Conservation (phyloP, 92 coral and sea anemone species). For the Muricea muricata region DNA sequence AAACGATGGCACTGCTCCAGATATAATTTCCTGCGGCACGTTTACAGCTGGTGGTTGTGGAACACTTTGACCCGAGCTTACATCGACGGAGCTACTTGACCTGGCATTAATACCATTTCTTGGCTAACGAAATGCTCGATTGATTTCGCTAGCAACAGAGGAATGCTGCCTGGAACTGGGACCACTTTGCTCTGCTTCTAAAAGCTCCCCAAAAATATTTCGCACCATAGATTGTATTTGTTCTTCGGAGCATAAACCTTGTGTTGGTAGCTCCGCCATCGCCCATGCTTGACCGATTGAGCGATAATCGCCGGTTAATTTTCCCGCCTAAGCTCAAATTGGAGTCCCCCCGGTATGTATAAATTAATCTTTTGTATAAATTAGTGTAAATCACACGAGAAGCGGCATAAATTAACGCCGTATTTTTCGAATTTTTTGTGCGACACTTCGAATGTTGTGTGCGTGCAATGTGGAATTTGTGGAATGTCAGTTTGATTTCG, state of each 20-base stretch:
- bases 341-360: not conserved
- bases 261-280: not conserved
- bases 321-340: not conserved
- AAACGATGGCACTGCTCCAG: not conserved
- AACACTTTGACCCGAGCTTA: not conserved
- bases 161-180: not conserved
- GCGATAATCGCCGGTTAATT: not conserved
- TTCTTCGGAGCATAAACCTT: not conserved
- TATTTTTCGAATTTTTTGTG: conserved; percentile 16
- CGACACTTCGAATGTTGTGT: conserved; percentile 12
- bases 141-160: not conserved
- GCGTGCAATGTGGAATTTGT: not conserved
- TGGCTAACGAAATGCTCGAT: not conserved
- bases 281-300: conserved; percentile 7
- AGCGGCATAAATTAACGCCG: not conserved
- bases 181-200: not conserved
- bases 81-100: not conserved
- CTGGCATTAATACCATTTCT: conserved; percentile 6
- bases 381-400: too few species aligned
- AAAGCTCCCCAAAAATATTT: not conserved
- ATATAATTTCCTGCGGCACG: not conserved
- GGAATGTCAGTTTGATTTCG: not conserved
- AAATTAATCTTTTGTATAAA: not conserved
- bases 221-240: not conserved
- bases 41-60: not conserved